Conservation (phyloP, 1,140 invertebrate species). For the Stegodyphus dumicola region DNA sequence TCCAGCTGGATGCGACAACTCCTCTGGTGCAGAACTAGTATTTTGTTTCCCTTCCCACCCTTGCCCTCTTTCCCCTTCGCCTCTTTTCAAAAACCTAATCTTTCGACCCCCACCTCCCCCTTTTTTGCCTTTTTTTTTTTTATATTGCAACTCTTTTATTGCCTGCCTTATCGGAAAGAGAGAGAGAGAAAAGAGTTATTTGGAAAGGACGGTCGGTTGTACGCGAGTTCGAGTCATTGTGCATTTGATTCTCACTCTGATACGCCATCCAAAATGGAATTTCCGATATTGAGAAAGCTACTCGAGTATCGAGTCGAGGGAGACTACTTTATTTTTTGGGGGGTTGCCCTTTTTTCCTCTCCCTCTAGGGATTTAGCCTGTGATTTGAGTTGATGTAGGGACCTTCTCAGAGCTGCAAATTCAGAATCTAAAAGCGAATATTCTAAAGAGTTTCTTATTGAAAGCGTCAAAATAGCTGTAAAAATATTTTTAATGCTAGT, state of each 20-base stretch:
- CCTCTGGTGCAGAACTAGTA: conserved; percentile 4
- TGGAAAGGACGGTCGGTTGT: not conserved
- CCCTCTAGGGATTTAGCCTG: too few relatives aligned
- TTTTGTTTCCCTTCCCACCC: conserved; percentile 1
- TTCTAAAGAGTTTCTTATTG: too few relatives aligned
- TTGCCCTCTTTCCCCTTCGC: too few relatives aligned
- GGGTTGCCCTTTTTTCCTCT: too few relatives aligned
- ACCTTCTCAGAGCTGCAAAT: too few relatives aligned
- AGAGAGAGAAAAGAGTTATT: conserved; percentile 5
- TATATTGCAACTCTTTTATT: conserved; percentile 7
- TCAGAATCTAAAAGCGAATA: too few relatives aligned
- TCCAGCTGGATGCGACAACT: conserved; percentile 16
- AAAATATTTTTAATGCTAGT: too few relatives aligned
- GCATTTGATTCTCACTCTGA: conserved; percentile 31
- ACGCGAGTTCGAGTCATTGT: conserved; percentile 20
- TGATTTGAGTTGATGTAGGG: too few relatives aligned
- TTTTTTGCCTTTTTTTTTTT: not conserved
- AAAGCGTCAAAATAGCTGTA: too few relatives aligned
- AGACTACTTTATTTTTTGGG: too few relatives aligned
- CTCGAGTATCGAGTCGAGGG: conserved; percentile 24
- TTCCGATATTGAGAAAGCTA: conserved; percentile 46
- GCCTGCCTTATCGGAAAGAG: conserved; percentile 29
- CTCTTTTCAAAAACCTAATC: conserved; percentile 14
- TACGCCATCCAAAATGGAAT: conserved; percentile 37
- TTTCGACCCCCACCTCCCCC: conserved; percentile 3